Conservation (phyloP, 1,140 invertebrate species). For the Drosophila kanapiae region DNA sequence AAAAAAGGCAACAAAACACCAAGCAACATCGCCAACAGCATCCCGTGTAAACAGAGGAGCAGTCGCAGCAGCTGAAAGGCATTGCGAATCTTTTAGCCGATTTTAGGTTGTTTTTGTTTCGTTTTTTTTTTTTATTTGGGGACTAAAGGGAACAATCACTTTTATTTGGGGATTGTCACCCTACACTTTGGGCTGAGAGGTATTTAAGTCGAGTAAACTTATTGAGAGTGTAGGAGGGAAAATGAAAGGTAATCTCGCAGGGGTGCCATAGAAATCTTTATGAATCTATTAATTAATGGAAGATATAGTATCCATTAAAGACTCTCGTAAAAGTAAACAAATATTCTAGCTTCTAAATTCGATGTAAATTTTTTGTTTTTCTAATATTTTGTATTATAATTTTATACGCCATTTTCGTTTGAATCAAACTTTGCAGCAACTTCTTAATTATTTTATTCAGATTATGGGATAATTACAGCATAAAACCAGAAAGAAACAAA, state of each 20-base stretch:
- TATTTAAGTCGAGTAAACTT: not conserved
- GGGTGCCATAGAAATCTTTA: rapidly evolving
- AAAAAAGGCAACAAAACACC: not conserved
- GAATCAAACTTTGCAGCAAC: not conserved
- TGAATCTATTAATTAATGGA: not conserved
- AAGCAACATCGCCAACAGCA: constrained; percentile 45
- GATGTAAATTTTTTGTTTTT: not conserved
- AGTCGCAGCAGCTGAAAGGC: constrained; percentile 71
- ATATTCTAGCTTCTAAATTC: too few relatives aligned
- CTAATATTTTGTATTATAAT: not conserved
- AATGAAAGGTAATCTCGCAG: not conserved
- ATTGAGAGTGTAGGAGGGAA: not conserved
- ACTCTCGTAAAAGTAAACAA: not conserved
- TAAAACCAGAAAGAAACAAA: too few relatives aligned
- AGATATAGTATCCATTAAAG: not conserved
- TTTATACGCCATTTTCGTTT: not conserved
- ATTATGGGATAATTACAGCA: not conserved
- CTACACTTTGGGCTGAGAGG: constrained; percentile 12
- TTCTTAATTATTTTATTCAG: not conserved
- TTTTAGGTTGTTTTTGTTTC: constrained; percentile 38
- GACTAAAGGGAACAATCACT: constrained; percentile 72
- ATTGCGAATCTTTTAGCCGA: constrained; percentile 46
- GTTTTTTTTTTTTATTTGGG: constrained; percentile 44
- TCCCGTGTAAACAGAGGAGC: constrained; percentile 71
- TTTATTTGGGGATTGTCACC: constrained; percentile 77